Percentiles rank a stretch among this genome's conserved stretches.
These are phyloP conservation scores for Mirounga angustirostris DNA, from an alignment of 2,113 vertebrate species.

Conservation along the genomic window DNA sequence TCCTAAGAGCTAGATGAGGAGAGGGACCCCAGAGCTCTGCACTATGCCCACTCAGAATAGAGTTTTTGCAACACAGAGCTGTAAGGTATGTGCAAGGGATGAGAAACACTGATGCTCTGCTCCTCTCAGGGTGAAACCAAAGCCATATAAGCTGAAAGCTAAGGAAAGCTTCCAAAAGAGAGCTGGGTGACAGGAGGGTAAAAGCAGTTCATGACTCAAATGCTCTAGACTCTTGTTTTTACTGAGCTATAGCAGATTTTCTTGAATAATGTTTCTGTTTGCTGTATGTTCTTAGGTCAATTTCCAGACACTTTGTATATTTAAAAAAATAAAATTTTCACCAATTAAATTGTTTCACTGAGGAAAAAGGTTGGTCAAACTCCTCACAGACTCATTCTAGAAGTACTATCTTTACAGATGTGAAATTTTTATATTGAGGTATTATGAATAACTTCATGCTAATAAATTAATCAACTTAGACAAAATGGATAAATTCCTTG, in stretches of 20 bases:
- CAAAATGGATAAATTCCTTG: background rate
- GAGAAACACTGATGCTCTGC: background rate
- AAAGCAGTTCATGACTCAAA: background rate
- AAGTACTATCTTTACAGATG: background rate
- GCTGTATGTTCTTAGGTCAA: background rate
- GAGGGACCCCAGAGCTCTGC: background rate
- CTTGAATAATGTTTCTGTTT: background rate
- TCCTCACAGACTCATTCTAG: background rate
- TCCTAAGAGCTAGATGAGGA: background rate
- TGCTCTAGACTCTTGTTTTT: background rate
- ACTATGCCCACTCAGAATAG: background rate
- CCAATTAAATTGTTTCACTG: background rate
- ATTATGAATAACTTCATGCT: background rate
- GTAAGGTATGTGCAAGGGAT: background rate
- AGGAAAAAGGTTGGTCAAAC: background rate
- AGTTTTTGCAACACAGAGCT: background rate
- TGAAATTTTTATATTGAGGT: background rate
- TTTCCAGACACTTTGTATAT: background rate
- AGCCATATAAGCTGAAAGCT: background rate
- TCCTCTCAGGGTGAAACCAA: background rate
- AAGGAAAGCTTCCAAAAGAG: background rate
- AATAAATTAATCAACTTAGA: background rate
- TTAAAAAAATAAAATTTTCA: background rate
- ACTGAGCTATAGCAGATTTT: background rate
- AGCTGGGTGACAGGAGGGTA: background rate